Evolutionary conservation across 1,140 invertebrate genomes (phyloP).

Genomic region (Nephila pilipes): DNA sequence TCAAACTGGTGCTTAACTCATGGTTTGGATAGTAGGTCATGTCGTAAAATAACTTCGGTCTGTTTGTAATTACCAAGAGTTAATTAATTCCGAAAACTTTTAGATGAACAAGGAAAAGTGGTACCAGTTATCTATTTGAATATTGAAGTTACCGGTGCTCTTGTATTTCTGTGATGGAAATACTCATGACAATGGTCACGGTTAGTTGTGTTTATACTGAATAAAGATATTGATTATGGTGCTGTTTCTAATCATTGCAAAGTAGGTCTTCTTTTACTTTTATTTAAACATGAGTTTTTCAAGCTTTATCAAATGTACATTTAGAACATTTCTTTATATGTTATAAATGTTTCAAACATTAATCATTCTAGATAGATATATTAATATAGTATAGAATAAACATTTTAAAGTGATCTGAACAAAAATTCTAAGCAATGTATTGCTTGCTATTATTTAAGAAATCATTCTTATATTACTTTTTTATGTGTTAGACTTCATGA

Average conservation of each 20-base stretch:
- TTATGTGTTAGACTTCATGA: too few species aligned
- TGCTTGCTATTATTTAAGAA: too few species aligned
- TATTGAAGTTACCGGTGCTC: neutral
- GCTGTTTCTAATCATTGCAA: neutral
- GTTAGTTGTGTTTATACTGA: neutral
- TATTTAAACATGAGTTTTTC: too few species aligned
- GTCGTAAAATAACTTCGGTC: constrained; percentile 37
- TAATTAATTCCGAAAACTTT: constrained; percentile 56
- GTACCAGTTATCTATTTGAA: neutral
- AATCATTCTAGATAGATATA: too few species aligned
- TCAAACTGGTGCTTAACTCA: constrained; percentile 30
- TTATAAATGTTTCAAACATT: too few species aligned
- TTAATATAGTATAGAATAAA: too few species aligned
- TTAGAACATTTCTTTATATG: too few species aligned
- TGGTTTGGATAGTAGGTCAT: neutral
- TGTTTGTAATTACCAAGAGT: constrained; percentile 46
- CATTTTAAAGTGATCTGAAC: too few species aligned
- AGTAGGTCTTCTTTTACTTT: too few species aligned
- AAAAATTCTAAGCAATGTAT: too few species aligned
- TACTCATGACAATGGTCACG: neutral
- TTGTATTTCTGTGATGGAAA: neutral
- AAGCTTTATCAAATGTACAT: too few species aligned
- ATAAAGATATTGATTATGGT: neutral
- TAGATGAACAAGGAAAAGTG: neutral
- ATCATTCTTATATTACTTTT: too few species aligned